Base-by-base conservation (phyloP, 1,140 invertebrate genomes). In the Aleiodes sp. region DNA sequence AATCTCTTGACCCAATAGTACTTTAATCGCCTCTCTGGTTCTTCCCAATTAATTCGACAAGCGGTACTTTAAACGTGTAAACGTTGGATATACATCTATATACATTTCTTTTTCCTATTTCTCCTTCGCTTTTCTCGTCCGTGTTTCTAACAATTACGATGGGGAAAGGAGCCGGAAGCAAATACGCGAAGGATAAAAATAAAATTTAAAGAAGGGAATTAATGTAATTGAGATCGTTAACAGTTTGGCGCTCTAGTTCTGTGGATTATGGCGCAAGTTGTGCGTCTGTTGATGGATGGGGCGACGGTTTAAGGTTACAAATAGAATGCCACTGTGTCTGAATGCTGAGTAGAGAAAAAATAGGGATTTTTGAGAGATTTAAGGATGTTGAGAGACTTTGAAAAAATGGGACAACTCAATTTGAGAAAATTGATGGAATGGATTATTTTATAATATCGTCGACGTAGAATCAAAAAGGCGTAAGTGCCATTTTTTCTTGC, bases 151-250 rank as follows among this genome's bases (percentile, higher is more conserved):
- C 41, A 46, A 46, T 46, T 8, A 46, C 16, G n/a, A 4, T 19
- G 4, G 12, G 52, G 52, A 59, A 67, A 63, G n/a, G n/a, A n/a
- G n/a, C 65, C 61, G 16, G 33, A 63, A 39, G 59, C 37, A 24
- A 61, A 57, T 39, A 37, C 33, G 62, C 29, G 52, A 60, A 28
- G 28, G 26, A 56, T 57, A 63, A 68, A 65, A 64, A 35, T 67
- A 46, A 41, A 59, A 66, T 68, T 67, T 64, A 59, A 33, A 41
- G 71, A 65, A 59, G 68, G 61, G 52, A 29, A 56, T 39, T 65
- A 66, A 65, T 67, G 68, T 66, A 69, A 69, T 72, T 72, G 62
- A 62, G 62, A 69, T 72, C 56, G 61, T 72, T 72, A 72, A 69
- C 65, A 62, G 63, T 56, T 43, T 16, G n/a, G 8, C 67, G 63